Percentiles rank a stretch among this genome's conserved stretches.
phyloP scores from a whole-genome alignment of 92 coral and sea anemone species.

The Actinostola sp. region DNA sequence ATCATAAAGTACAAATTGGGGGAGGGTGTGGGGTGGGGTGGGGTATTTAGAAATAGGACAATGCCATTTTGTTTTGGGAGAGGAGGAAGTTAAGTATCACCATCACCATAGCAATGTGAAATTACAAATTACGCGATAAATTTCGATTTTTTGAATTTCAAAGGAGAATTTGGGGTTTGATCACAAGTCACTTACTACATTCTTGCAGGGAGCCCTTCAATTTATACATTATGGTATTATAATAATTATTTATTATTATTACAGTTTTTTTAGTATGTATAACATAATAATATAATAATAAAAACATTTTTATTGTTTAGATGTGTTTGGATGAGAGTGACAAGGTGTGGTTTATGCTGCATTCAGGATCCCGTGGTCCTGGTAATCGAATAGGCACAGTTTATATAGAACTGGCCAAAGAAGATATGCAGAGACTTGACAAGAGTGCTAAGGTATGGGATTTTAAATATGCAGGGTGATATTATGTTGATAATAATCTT shows the following conservation, averaged over 20 bases:
- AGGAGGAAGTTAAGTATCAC: too few species aligned
- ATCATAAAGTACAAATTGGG: too few species aligned
- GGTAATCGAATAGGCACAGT: conserved; percentile 82
- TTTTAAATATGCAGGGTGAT: not conserved
- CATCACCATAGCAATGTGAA: too few species aligned
- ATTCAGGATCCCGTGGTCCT: conserved; percentile 90
- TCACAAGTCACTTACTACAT: too few species aligned
- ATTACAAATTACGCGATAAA: too few species aligned
- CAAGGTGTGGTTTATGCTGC: conserved; percentile 83
- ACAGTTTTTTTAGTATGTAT: not conserved
- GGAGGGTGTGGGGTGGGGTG: too few species aligned
- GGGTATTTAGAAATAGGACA: too few species aligned
- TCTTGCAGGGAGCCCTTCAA: too few species aligned
- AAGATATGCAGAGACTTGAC: conserved; percentile 74
- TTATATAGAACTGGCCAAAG: conserved; percentile 80
- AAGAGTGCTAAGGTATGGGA: conserved; percentile 55
- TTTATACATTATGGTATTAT: too few species aligned
- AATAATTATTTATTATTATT: not conserved
- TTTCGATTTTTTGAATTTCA: too few species aligned
- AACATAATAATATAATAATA: not conserved
- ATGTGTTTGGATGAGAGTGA: conserved; percentile 75
- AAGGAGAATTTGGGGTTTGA: too few species aligned
- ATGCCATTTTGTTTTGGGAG: too few species aligned
- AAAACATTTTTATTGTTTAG: conserved; percentile 21
- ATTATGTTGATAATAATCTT: not conserved